These are phyloP conservation scores for Rhabdophis nuchalis DNA, from an alignment of 2,797 vertebrate species.

Conservation along the genomic window DNA sequence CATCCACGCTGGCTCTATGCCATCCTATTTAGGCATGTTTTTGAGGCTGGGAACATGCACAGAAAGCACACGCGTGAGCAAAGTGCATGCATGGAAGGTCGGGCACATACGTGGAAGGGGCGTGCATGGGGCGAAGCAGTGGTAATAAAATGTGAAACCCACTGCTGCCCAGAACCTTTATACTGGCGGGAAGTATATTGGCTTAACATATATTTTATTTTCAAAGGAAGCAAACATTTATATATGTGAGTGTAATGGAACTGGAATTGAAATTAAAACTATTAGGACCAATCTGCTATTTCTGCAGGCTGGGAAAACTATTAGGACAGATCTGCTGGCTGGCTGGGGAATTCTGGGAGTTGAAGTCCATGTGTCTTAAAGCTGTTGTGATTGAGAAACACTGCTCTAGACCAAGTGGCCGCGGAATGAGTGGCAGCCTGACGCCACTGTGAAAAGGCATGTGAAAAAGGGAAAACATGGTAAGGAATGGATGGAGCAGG, in stretches of 20 bases:
- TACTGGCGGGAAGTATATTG: background rate
- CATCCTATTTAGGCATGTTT: too few relatives aligned
- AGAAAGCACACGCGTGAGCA: too few relatives aligned
- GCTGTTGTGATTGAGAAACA: background rate
- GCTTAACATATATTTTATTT: background rate
- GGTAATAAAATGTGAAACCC: too few relatives aligned
- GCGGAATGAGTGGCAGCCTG: background rate
- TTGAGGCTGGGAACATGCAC: too few relatives aligned
- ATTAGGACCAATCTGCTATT: background rate
- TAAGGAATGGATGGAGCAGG: background rate
- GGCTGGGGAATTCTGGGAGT: background rate
- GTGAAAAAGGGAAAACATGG: background rate
- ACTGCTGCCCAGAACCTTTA: background rate
- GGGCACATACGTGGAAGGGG: too few relatives aligned
- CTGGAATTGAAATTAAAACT: background rate
- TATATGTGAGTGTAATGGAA: background rate
- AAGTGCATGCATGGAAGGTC: too few relatives aligned
- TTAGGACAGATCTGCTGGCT: background rate
- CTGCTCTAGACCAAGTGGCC: background rate
- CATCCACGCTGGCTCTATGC: too few relatives aligned
- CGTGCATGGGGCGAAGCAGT: too few relatives aligned
- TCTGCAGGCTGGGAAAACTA: background rate
- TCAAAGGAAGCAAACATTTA: background rate
- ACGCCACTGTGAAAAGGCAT: background rate
- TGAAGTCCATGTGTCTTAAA: background rate